Base-by-base conservation (phyloP, 2,888 invertebrate genomes). In the Clanis bilineata region DNA sequence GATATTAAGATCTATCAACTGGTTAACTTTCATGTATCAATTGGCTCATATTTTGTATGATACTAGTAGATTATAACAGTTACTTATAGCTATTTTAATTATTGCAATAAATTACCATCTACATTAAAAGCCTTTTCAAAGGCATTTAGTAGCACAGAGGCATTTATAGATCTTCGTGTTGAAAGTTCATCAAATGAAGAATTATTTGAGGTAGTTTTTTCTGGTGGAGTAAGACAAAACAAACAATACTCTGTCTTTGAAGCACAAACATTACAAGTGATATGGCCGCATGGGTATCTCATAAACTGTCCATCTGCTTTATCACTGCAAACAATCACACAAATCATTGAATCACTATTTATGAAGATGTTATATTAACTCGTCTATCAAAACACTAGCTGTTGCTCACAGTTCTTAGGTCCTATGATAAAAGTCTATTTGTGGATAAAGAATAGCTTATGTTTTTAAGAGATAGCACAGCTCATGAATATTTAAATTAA, bases 211-310 rank as follows among this genome's bases (percentile, higher is more conserved):
- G 43, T 56, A n/a, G 65, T 54, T 38, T 62, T 62, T 36, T 64
- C 65, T 54, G 80, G 71, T 61, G 79, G 74, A 57, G 79, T 77
- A 23, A 78, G 62, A 61, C 90, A 91, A 54, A 77, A 66, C 38
- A 74, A 68, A 67, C 90, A 91, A 39, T 71, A 72, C 56, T 70
- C 72, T 23, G 72, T 68, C 58, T 63, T 62, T 32, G 63, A 64
- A 56, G 76, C 72, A 72, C 91, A 91, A 32, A 76, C 67, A n/a
- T 74, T 69, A 74, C 91, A 91, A 58, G 75, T 70, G 21, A 74
- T 70, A 64, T 90, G 90, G n/a, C 90, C 90, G 71, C 90, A 90
- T 5, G 69, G 58, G 64, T 80, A 88, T 70, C 86, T 81, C 60
- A 77, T 39, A 23, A 81, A 81, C 18, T 59, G 60, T 32, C 82